A percentile compares a stretch with the other conserved stretches of the same genome.
Evolutionary conservation across 2,888 invertebrate genomes (phyloP).

Genomic region (Drosophila neutralis): DNA sequence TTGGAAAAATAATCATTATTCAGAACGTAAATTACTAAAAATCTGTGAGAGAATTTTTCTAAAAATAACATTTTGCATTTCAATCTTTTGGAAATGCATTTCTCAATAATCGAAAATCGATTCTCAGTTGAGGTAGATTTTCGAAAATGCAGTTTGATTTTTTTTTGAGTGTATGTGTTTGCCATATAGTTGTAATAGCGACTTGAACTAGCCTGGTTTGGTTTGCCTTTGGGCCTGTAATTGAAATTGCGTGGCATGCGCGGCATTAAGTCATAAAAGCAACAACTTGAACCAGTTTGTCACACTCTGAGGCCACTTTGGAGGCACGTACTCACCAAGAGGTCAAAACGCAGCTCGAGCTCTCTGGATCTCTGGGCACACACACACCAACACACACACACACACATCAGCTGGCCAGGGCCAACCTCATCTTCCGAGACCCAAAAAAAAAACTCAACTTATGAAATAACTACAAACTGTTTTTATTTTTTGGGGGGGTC

Average conservation of each 20-base stretch:
- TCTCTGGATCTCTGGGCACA: constrained; percentile 54
- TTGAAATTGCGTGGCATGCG: constrained; percentile 80
- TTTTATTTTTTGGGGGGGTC: constrained; percentile 45
- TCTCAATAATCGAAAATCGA: too few species aligned
- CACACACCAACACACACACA: constrained; percentile 17
- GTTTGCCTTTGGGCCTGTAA: constrained; percentile 46
- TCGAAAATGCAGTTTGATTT: neutral
- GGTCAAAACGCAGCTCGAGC: constrained; percentile 74
- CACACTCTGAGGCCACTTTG: constrained; percentile 81
- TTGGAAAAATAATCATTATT: neutral
- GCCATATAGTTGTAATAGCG: constrained; percentile 3
- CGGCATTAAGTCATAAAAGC: constrained; percentile 78
- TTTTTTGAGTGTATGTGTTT: neutral
- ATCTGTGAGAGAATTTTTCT: neutral
- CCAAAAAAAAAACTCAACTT: constrained; percentile 53
- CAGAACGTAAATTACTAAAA: neutral
- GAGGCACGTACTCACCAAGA: constrained; percentile 75
- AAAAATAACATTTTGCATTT: too few species aligned
- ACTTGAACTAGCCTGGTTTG: constrained; percentile 37
- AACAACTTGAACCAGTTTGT: constrained; percentile 77
- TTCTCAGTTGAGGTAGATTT: neutral
- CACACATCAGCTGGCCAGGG: constrained; percentile 11
- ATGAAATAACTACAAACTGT: constrained; percentile 12
- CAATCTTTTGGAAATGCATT: too few species aligned
- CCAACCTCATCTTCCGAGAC: constrained; percentile 21